A percentile compares a stretch with the other conserved stretches of the same genome.
phyloP scores from a whole-genome alignment of 1,140 invertebrate genomes.

The Heterodera carotae region DNA sequence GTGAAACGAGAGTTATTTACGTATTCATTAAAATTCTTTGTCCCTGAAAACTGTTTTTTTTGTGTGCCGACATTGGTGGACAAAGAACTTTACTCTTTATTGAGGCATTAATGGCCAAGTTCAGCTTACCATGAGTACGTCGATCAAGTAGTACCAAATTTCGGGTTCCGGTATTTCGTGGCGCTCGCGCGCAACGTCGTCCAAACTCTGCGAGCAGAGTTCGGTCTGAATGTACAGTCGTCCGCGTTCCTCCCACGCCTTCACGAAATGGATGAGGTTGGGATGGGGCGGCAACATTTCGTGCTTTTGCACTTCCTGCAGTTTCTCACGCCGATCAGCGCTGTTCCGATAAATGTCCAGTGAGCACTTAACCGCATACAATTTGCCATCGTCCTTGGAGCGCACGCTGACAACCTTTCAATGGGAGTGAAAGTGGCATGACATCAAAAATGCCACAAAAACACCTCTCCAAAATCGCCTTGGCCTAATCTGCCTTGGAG shows the following conservation, averaged over 20 bases:
- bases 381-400: conserved; percentile 41
- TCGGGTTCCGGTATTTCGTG: conserved; percentile 64
- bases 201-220: conserved; percentile 71
- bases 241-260: conserved; percentile 77
- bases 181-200: conserved; percentile 31
- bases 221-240: conserved; percentile 77
- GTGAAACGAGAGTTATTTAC: too few species aligned
- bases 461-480: conserved; percentile 43
- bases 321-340: conserved; percentile 36
- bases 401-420: conserved; percentile 40
- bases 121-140: conserved; percentile 62
- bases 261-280: conserved; percentile 74
- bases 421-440: not conserved
- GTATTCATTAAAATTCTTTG: too few species aligned
- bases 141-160: conserved; percentile 51
- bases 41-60: too few species aligned
- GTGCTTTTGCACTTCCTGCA: conserved; percentile 46
- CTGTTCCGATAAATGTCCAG: conserved; percentile 33
- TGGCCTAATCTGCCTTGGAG: conserved; percentile 32
- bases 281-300: conserved; percentile 71
- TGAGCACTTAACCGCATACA: conserved; percentile 43
- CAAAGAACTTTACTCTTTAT: too few species aligned
- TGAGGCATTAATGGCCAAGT: not conserved
- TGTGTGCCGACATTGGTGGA: too few species aligned
- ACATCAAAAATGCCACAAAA: not conserved